Base-by-base conservation (phyloP, 2,797 vertebrate species). In the Coccyzus lansbergi region DNA sequence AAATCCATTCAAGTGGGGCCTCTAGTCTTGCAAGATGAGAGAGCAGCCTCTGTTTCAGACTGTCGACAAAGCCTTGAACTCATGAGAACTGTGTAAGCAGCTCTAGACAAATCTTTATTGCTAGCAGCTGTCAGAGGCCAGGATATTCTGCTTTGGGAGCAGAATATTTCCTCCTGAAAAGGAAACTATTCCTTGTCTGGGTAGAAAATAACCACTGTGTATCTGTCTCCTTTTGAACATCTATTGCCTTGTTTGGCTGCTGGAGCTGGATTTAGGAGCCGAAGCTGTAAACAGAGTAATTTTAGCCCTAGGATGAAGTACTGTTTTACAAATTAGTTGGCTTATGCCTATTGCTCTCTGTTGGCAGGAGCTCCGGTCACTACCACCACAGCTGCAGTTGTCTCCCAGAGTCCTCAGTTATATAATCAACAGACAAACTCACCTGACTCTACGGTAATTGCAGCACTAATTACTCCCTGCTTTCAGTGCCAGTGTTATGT, bases 331-430 rank as follows among this genome's bases (percentile, higher is more conserved):
- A 64, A 93, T 84, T 2, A 25, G 19, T 80, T 64, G 5, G 17
- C 49, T 92, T 81, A 93, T 9, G 24, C 29, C 68, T 87, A 60
- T 44, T 74, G 48, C 29, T 96, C 96, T 84, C 3, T 80, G 15
- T 96, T 97, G 82, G 92, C 95, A 98, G 98, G 98, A 92, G 94
- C 97, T 84, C 96, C 98, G 0, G 96, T 98, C 92, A 98, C 99
- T 68, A 97, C 98, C 38, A 98, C 98, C 79, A 98, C 98, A 62
- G 98, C 98, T 36, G 98, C 99, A 22, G 99, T 99, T 12, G 99
- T 99, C 52, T 98, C 99, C 84, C 99, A 99, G 96, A 98, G 97
- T 84, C 98, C 99, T 38, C 99, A 99, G 90, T 98, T 99, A 46
- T 99, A 99, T 89, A 98, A 97, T 97, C 99, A 99, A 55, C 98